phyloP scores from a whole-genome alignment of 2,113 vertebrate genomes.

The Jacana jacana region DNA sequence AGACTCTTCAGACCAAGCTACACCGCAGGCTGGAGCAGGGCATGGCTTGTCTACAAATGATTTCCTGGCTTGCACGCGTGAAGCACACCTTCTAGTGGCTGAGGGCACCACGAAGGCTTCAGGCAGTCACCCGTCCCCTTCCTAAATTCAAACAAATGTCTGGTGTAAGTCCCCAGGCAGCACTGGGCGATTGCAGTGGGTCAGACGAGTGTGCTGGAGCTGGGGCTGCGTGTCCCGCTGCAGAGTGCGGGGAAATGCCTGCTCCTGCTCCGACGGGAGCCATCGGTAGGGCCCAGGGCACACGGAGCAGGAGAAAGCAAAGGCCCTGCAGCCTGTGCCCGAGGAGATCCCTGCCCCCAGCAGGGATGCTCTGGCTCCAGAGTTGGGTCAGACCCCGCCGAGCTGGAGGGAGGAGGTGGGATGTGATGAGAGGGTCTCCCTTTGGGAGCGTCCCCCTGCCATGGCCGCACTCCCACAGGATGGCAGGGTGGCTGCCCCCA shows the following conservation, averaged over 20 bases:
- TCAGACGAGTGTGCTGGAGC: neutral
- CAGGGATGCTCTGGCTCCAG: neutral
- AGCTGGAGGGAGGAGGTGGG: neutral
- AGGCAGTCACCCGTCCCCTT: no score
- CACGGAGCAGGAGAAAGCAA: neutral
- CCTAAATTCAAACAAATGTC: neutral
- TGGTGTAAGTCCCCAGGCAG: no score
- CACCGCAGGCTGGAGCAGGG: accelerated
- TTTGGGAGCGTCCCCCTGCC: neutral
- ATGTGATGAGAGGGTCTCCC: accelerated
- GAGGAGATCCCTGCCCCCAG: neutral
- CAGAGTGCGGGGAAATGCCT: neutral
- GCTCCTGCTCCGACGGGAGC: accelerated
- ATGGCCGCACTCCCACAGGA: accelerated
- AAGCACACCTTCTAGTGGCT: neutral
- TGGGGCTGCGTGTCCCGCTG: neutral
- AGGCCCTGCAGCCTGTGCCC: neutral
- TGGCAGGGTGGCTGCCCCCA: accelerated
- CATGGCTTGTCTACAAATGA: accelerated
- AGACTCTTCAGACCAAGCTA: neutral
- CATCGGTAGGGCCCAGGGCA: neutral
- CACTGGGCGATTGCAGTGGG: neutral
- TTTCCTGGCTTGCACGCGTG: accelerated
- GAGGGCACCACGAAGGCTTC: neutral
- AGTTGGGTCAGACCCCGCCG: neutral